Percentiles rank a stretch among this genome's conserved stretches.
Evolutionary conservation across 2,113 vertebrate genomes (phyloP).

Genomic region (Phaetusa simplex): DNA sequence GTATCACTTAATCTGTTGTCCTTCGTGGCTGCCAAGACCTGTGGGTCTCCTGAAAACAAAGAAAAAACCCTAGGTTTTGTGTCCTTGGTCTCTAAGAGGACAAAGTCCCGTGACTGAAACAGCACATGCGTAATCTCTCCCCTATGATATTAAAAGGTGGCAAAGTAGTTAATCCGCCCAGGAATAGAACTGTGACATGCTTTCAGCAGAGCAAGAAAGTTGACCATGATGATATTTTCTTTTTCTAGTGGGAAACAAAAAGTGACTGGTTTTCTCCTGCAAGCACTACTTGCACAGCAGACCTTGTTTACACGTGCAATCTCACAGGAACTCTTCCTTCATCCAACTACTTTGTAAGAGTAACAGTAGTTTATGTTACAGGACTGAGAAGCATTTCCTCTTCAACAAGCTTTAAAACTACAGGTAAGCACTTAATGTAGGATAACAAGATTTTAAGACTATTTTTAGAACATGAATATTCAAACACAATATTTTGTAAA

Average conservation of each 20-base stretch:
- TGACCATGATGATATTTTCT: not conserved
- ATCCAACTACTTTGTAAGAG: conserved; percentile 58
- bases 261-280: conserved; percentile 55
- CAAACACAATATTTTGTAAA: not conserved
- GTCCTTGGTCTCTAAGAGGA: not conserved
- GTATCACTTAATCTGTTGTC: not conserved
- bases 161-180: not conserved
- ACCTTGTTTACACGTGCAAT: conserved; percentile 49
- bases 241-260: conserved; percentile 59
- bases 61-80: not conserved
- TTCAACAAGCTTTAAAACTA: conserved; percentile 71
- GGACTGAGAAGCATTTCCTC: conserved; percentile 62
- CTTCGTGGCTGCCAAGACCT: not conserved
- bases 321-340: conserved; percentile 64
- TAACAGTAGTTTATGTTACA: conserved; percentile 61
- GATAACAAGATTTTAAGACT: not conserved
- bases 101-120: not conserved
- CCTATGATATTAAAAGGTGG: not conserved
- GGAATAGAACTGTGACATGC: not conserved
- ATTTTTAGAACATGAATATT: not conserved
- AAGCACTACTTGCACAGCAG: conserved; percentile 1
- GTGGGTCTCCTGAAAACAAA: not conserved
- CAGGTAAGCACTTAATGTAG: conserved; percentile 17
- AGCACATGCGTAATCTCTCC: not conserved
- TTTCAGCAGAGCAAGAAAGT: not conserved